phyloP scores from a whole-genome alignment of 2,888 invertebrate species.

The Phrixothrix hirtus region DNA sequence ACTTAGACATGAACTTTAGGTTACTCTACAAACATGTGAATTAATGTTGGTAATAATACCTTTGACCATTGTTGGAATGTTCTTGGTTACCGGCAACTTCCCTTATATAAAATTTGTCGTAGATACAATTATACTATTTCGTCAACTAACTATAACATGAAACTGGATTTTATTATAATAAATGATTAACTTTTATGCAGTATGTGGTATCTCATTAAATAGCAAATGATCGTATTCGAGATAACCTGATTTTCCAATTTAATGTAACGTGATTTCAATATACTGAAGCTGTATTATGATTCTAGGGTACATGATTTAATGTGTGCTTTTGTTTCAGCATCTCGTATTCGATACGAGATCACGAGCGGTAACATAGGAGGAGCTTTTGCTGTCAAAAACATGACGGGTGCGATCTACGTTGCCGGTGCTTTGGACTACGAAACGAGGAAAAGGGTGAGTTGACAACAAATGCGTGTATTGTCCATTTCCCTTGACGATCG shows the following conservation, averaged over 20 bases:
- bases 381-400: slow-evolving; percentile 96
- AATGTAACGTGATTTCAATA: not conserved
- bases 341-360: slow-evolving; percentile 99
- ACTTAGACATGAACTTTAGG: too few species aligned
- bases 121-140: too few species aligned
- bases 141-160: too few species aligned
- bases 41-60: too few species aligned
- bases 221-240: too few species aligned
- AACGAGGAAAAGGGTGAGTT: slow-evolving; percentile 89
- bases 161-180: too few species aligned
- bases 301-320: not conserved
- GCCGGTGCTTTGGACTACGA: slow-evolving; percentile 97
- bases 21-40: too few species aligned
- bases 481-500: slow-evolving; percentile 14
- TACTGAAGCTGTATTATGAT: not conserved
- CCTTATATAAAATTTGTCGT: too few species aligned
- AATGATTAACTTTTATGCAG: too few species aligned
- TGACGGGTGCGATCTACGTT: slow-evolving; percentile 98
- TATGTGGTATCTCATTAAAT: too few species aligned
- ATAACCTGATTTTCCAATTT: slow-evolving; percentile 1
- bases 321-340: slow-evolving; percentile 68
- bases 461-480: slow-evolving; percentile 18
- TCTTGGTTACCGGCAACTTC: not conserved
- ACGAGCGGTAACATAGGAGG: slow-evolving; percentile 99
- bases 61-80: too few species aligned